These are phyloP conservation scores for Mesocentrotus franciscanus DNA, from an alignment of 53 echinoderm and acorn worm genomes.

Conservation along the genomic window DNA sequence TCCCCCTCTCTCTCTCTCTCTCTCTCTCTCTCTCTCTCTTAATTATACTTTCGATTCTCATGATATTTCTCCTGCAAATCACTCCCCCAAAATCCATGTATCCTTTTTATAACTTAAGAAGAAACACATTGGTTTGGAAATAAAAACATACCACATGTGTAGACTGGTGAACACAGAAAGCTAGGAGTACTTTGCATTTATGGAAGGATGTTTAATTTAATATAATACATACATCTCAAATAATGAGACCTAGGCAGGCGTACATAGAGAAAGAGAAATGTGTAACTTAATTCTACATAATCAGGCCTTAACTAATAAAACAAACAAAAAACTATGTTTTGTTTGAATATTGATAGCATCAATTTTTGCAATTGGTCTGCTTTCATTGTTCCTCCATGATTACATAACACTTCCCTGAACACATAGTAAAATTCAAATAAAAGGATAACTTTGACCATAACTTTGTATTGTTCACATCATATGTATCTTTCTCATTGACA, in stretches of 20 bases:
- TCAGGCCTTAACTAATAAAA: neutral
- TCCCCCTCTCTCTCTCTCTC: too few relatives aligned
- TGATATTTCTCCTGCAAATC: too few relatives aligned
- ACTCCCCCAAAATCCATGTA: neutral
- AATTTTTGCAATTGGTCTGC: neutral
- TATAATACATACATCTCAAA: conserved; percentile 46
- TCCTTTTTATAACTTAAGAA: neutral
- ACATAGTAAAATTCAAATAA: neutral
- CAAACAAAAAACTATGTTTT: too few relatives aligned
- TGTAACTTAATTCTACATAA: neutral
- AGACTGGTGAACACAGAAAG: neutral
- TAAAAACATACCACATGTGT: neutral
- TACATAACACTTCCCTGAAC: neutral
- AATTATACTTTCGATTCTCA: neutral
- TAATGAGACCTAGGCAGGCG: neutral
- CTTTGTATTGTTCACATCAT: neutral
- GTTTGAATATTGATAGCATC: neutral
- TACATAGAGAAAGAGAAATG: neutral
- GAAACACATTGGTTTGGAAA: neutral
- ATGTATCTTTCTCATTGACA: neutral
- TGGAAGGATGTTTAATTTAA: conserved; percentile 43
- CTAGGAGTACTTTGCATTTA: neutral
- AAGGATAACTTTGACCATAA: neutral
- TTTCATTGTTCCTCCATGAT: neutral
- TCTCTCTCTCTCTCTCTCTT: neutral